A percentile compares a stretch with the other conserved stretches of the same genome.
phyloP scores from a whole-genome alignment of 2,797 vertebrate species.

The Fistularia commersonii region DNA sequence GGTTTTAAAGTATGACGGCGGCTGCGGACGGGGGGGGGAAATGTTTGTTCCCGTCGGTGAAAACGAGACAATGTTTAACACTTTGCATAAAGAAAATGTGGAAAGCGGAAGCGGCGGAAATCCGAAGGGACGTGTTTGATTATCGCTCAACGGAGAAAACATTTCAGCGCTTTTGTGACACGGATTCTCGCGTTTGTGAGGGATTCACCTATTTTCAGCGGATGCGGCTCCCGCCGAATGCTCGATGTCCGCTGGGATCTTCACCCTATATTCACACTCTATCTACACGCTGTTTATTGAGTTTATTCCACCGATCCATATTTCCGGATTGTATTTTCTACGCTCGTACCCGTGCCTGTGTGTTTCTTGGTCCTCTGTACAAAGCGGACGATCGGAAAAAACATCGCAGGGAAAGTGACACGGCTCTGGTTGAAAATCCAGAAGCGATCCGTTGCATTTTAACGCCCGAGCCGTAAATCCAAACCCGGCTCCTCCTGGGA shows the following conservation, averaged over 20 bases:
- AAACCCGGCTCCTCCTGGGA: neutral
- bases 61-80: conserved; percentile 48
- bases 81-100: conserved; percentile 40
- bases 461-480: no score
- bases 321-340: no score
- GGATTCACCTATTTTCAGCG: no score
- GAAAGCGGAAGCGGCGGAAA: conserved; percentile 7
- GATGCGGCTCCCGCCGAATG: neutral
- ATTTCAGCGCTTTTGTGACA: conserved; percentile 8
- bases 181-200: conserved; percentile 7
- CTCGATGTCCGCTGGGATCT: neutral
- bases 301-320: no score
- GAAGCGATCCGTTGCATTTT: no score
- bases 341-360: no score
- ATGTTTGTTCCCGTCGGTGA: conserved; percentile 37
- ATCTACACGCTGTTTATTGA: no score
- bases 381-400: no score
- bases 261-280: no score
- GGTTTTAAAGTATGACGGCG: conserved; percentile 30
- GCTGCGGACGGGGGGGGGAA: conserved; percentile 28
- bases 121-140: conserved; percentile 7
- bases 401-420: no score
- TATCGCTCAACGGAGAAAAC: conserved; percentile 10
- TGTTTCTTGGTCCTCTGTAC: no score
- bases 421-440: no score